Evolutionary conservation across 2,113 vertebrate species (phyloP), one percentile per base, ranked within the genome.

Genomic region (Tautogolabrus adspersus): DNA sequence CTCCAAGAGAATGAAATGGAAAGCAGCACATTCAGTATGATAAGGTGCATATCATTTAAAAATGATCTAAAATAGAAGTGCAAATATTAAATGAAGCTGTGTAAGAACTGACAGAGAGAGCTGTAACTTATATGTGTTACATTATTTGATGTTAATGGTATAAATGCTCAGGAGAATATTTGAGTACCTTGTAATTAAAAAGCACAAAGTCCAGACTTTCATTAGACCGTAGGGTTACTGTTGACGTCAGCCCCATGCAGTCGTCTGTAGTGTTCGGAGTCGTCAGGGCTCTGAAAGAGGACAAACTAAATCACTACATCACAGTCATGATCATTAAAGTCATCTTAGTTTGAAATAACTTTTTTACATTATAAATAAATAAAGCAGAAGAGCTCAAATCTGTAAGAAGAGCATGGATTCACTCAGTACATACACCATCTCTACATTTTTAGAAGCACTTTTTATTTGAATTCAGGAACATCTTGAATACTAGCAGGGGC

Each of bases 191-290:
- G 8, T 44, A 10, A 9, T 47, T n/a, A 2, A 70, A n/a, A 19
- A 19, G 47, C 47, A 16, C 6, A 49, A 19, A 15, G 15, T 19
- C 7, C 15, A 49, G 47, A 42, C 11, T 9, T n/a, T 11, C 8
- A 64, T 78, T 38, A 91, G 54, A 11, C 72, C 30, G 6, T 0
- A 22, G 74, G 59, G 30, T 64, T 34, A 46, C 11, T 59, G 49
- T n/a, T 19, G 47, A 44, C 79, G 8, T 92, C 90, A 1, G 30
- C 30, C 44, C 91, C 84, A 71, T 89, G 47, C 1, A 91, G 91
- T 0, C 85, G 82, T 55, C 74, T 78, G 76, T 46, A 47, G 3
- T 23, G 26, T 52, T 92, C 89, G 40, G 81, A 58, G 19, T 93
- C 90, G 34, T 47, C 51, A 15, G 66, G 2, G 26, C 21, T 65